phyloP scores from a whole-genome alignment of 2,888 invertebrate species.

The Ctenicera cuprea region DNA sequence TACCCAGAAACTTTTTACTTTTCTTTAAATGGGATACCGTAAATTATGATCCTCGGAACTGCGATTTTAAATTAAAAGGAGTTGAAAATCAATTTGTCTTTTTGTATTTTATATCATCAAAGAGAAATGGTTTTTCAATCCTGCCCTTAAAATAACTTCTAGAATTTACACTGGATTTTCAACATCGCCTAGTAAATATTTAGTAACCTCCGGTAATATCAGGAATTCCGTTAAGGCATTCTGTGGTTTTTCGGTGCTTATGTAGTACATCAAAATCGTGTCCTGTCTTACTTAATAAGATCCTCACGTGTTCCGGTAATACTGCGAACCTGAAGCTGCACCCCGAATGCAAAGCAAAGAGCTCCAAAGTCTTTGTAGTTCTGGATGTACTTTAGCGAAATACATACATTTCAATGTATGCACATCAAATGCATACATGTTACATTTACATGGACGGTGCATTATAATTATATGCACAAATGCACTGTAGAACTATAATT shows the following conservation, averaged over 20 bases:
- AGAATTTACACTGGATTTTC: no score
- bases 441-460: not conserved
- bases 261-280: conserved; percentile 7
- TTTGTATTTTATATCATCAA: no score
- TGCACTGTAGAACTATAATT: no score
- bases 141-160: no score
- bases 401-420: conserved; percentile 19
- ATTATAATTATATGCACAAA: not conserved
- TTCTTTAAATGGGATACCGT: not conserved
- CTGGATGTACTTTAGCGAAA: not conserved
- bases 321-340: conserved; percentile 44
- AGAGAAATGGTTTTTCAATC: no score
- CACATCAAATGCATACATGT: conserved; percentile 14
- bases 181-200: no score
- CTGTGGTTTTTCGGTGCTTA: conserved; percentile 15
- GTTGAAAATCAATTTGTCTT: no score
- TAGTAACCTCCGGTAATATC: no score
- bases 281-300: conserved; percentile 37
- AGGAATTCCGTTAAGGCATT: not conserved
- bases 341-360: conserved; percentile 52
- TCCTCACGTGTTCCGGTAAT: conserved; percentile 53
- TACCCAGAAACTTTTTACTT: not conserved
- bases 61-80: no score
- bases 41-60: not conserved
- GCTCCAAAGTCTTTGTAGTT: conserved; percentile 32